Evolutionary conservation across 2,888 invertebrate genomes (phyloP), one percentile per base, ranked within the genome.

Genomic region (Catonia carolina): DNA sequence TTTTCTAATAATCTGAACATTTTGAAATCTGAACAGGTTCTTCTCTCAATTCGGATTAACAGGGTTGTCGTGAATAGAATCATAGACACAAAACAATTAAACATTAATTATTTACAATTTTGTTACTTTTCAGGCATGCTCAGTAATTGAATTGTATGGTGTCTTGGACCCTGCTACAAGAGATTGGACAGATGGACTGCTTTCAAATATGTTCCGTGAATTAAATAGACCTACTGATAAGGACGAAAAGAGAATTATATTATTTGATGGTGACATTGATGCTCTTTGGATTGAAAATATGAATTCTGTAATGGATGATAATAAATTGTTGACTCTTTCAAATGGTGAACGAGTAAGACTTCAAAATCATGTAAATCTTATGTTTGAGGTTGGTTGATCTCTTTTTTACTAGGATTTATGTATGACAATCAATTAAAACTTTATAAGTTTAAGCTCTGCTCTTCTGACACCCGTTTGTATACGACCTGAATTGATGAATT

Each of bases 301-400:
- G 92, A 95, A 94, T 75, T 92, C 93, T 0, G 93, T 95, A 1
- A 94, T 95, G 94, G 95, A 95, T 69, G 94, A 95, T 72, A 95
- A 94, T 70, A 88, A 86, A 69, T 75, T 94, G 39, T 74, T 95
- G 55, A 95, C 94, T 1, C 75, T 95, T 58, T 91, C 93, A 3
- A 95, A 94, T 71, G 93, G 93, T 55, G 89, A 95, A 74, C 78
- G 92, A 60, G 90, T 93, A 61, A 79, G 89, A 59, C 75, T 93
- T 57, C 85, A 87, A 67, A 82, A 84, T 59, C 84, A 90, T 72
- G 89, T 89, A 71, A 83, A 87, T 23, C 73, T 95, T 59, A 74
- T 95, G 47, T 94, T 94, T 73, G 94, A 95, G 78, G 85, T 83
- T 6, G n/a, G n/a, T n/a, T n/a, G n/a, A n/a, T n/a, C n/a, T n/a